Evolutionary conservation across 2,113 vertebrate species (phyloP), one percentile per base, ranked within the genome.

Genomic region (Danio rerio): DNA sequence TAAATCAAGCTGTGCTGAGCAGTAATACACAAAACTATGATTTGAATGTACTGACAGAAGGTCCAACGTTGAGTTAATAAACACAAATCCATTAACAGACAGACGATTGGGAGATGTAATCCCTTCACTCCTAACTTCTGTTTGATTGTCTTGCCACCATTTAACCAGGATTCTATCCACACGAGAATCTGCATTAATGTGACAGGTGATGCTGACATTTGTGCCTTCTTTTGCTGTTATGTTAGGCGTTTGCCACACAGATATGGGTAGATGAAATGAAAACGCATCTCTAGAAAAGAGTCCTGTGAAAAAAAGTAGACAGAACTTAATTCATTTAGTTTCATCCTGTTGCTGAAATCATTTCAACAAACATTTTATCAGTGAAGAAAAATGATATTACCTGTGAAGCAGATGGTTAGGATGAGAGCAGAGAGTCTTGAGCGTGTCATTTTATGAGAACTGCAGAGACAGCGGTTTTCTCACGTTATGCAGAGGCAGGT

Each of bases 161-260:
- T 0, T 0, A 3, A 81, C 13, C 8, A 4, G 12, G 0, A 71
- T 7, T 18, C 12, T 5, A 20, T 4, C 0, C 6, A 0, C 0
- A 2, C 0, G 0, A 18, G 45, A n/a, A n/a, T 43, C 9, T 1
- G 43, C 6, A 52, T 61, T 55, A 18, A 84, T 71, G n/a, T 77
- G 56, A 16, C 88, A 88, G 71, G 9, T 81, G 55, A 88, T 74
- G 43, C 6, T 55, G 5, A 81, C 84, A 15, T n/a, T 45, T 10
- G 53, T 6, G 10, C 84, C 70, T 10, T 47, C 62, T 9, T 11
- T n/a, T 5, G 50, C 0, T 1, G 16, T 42, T 5, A 80, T 40
- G 6, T 40, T 7, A 7, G 85, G 81, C 7, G 13, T 72, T 73
- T 88, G 85, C n/a, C 31, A 55, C 31, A 88, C 73, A 6, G 15